phyloP scores from a whole-genome alignment of 2,797 vertebrate species.

The Platyrinchus mystaceus region DNA sequence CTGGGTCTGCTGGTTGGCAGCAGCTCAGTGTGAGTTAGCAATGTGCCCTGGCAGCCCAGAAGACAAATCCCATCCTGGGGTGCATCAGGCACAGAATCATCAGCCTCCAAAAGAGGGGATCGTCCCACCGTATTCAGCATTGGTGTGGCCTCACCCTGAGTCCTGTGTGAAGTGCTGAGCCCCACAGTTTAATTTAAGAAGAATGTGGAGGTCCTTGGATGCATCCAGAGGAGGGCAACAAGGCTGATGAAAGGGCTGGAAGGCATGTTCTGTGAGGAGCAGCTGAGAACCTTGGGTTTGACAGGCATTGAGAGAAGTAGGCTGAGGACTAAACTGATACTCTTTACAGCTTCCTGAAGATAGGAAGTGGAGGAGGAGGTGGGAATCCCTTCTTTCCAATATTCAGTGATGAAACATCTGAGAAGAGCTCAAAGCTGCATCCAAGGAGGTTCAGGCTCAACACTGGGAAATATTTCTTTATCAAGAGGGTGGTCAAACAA shows the following conservation, averaged over 20 bases:
- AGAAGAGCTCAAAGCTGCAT: not conserved
- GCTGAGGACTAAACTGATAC: not conserved
- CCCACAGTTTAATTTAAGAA: not conserved
- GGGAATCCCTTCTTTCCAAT: not conserved
- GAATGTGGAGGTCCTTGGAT: not conserved
- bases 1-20: not conserved
- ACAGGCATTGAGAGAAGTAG: not conserved
- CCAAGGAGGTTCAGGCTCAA: not conserved
- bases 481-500: not conserved
- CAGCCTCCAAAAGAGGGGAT: not conserved
- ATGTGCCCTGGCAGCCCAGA: not conserved
- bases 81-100: not conserved
- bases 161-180: not conserved
- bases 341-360: not conserved
- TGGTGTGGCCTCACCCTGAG: rapidly evolving
- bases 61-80: not conserved
- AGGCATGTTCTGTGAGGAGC: not conserved
- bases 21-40: not conserved
- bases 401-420: not conserved
- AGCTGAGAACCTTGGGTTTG: not conserved
- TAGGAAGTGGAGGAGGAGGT: not conserved
- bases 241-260: not conserved
- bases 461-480: not conserved
- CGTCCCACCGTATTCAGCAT: not conserved
- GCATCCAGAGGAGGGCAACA: not conserved